Evolutionary conservation across 1,140 invertebrate species (phyloP).

Genomic region (Mamestra configurata): DNA sequence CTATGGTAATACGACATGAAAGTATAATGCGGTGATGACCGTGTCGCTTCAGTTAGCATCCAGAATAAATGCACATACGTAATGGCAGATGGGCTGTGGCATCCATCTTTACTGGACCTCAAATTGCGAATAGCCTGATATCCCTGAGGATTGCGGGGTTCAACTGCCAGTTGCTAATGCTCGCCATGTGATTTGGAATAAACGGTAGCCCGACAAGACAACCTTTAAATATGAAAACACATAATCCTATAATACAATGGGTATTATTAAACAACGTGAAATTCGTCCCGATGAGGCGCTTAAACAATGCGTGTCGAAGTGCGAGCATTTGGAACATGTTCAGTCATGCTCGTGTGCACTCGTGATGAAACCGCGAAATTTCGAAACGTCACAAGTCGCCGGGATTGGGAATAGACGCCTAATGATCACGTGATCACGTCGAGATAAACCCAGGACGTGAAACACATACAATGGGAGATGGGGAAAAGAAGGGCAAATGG

Average conservation of each 20-base stretch:
- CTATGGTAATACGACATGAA: background rate
- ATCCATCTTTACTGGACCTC: no score
- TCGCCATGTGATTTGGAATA: background rate
- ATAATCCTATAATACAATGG: no score
- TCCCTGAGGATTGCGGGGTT: background rate
- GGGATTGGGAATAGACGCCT: background rate
- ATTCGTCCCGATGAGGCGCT: no score
- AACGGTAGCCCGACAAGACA: no score
- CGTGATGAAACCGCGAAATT: background rate
- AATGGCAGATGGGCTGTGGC: background rate
- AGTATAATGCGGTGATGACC: background rate
- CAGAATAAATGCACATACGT: background rate
- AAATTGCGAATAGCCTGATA: background rate
- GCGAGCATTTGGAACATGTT: conserved; percentile 4
- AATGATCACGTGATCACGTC: background rate
- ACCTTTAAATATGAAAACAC: no score
- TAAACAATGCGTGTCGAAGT: conserved; percentile 17
- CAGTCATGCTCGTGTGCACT: background rate
- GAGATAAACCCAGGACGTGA: background rate
- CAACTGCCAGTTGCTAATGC: background rate
- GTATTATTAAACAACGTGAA: no score
- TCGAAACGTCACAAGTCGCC: background rate
- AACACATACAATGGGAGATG: background rate
- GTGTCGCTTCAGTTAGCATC: background rate
- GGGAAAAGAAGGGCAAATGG: background rate